Evolutionary conservation across 2,888 invertebrate species (phyloP).

Genomic region (Uropetala carovei): DNA sequence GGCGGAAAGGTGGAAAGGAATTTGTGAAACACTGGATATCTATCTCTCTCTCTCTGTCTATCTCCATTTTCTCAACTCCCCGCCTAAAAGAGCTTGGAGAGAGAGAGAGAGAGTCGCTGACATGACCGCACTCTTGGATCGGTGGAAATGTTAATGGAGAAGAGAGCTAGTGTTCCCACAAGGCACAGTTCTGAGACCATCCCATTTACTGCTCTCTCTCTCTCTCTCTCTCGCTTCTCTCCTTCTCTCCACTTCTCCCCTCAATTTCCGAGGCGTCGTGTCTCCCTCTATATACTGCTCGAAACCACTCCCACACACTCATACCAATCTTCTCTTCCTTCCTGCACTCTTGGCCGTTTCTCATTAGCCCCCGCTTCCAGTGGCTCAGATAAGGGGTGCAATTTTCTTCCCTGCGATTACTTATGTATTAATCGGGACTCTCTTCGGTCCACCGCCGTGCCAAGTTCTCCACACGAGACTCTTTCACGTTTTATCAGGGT

Average conservation of each 20-base stretch:
- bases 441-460: not conserved
- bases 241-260: not conserved
- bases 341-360: not conserved
- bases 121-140: not conserved
- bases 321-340: not conserved
- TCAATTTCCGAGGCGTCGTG: not conserved
- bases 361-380: no score
- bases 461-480: not conserved
- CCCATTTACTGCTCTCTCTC: not conserved
- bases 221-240: not conserved
- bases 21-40: not conserved
- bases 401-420: not conserved
- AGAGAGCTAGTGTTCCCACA: not conserved
- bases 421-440: constrained; percentile 28
- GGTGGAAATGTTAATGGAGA: not conserved
- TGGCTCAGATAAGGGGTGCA: not conserved
- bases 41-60: no score
- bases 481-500: not conserved
- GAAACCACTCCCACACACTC: not conserved
- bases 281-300: not conserved
- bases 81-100: not conserved
- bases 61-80: not conserved
- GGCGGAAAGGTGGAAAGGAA: not conserved
- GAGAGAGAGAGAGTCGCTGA: constrained; percentile 4
- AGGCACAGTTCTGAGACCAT: constrained; percentile 4